These are phyloP conservation scores for Diabrotica balteata DNA, from an alignment of 2,888 invertebrate species.

Conservation along the genomic window DNA sequence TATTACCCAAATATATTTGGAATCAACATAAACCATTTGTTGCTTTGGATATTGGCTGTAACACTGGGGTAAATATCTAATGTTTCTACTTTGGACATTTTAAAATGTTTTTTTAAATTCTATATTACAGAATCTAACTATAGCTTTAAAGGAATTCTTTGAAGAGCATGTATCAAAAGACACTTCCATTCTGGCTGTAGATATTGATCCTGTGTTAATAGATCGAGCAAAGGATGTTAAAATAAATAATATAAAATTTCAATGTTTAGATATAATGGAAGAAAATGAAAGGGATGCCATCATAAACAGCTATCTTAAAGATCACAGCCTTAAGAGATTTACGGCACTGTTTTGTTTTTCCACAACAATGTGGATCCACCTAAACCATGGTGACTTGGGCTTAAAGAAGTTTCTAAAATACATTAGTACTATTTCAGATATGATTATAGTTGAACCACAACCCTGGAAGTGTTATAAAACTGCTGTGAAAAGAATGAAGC, in stretches of 20 bases:
- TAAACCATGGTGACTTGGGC: slow-evolving; percentile 82
- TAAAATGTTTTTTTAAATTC: not conserved
- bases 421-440: slow-evolving; percentile 63
- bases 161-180: slow-evolving; percentile 57
- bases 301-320: slow-evolving; percentile 63
- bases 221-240: slow-evolving; percentile 69
- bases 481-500: slow-evolving; percentile 76
- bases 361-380: slow-evolving; percentile 90
- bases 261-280: slow-evolving; percentile 69
- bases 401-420: slow-evolving; percentile 69
- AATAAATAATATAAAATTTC: slow-evolving; percentile 63
- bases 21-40: slow-evolving; percentile 29
- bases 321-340: slow-evolving; percentile 63
- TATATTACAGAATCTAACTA: slow-evolving; percentile 69
- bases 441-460: slow-evolving; percentile 81
- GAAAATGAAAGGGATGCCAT: slow-evolving; percentile 49
- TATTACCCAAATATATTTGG: slow-evolving; percentile 67
- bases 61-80: slow-evolving; percentile 68
- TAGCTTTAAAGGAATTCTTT: slow-evolving; percentile 65
- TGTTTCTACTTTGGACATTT: not conserved
- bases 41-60: slow-evolving; percentile 74
- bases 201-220: slow-evolving; percentile 77
- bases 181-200: slow-evolving; percentile 70
- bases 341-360: slow-evolving; percentile 81
- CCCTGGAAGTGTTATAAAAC: slow-evolving; percentile 85